Percentiles rank a stretch among this genome's conserved stretches.
These are phyloP conservation scores for Alligator mississippiensis DNA, from an alignment of 2,113 vertebrate species.

Conservation along the genomic window DNA sequence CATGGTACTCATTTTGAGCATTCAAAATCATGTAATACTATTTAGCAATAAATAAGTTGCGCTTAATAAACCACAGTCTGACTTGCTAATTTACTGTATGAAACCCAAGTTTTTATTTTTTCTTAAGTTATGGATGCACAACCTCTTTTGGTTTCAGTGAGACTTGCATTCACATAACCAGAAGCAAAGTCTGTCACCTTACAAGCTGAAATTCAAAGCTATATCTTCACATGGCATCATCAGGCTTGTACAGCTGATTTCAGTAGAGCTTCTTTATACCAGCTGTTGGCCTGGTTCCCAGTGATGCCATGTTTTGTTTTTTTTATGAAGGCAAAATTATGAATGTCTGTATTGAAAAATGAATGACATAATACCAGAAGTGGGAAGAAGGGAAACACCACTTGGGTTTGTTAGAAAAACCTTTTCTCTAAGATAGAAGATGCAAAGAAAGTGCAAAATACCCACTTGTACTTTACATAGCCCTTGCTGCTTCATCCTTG, in stretches of 20 bases:
- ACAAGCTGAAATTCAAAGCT: background rate
- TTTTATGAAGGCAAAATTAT: background rate
- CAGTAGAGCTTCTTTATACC: background rate
- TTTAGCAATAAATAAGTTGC: background rate
- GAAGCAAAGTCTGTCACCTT: fast-evolving
- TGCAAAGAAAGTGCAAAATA: fast-evolving
- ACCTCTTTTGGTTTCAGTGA: background rate
- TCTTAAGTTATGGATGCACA: background rate
- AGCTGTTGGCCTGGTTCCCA: background rate
- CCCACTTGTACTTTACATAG: background rate
- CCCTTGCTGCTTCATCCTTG: background rate
- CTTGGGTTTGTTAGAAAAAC: background rate
- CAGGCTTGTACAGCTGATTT: background rate
- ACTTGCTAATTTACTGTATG: background rate
- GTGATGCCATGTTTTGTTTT: background rate
- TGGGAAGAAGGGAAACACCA: background rate
- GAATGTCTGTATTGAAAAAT: background rate
- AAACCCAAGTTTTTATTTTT: background rate
- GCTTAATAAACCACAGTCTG: background rate
- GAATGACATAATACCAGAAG: background rate
- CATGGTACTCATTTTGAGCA: background rate
- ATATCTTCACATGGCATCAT: background rate
- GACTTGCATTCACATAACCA: background rate
- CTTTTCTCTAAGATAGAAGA: background rate
- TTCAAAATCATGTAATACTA: background rate